phyloP scores from a whole-genome alignment of 2,113 vertebrate species.

The Meriones unguiculatus region DNA sequence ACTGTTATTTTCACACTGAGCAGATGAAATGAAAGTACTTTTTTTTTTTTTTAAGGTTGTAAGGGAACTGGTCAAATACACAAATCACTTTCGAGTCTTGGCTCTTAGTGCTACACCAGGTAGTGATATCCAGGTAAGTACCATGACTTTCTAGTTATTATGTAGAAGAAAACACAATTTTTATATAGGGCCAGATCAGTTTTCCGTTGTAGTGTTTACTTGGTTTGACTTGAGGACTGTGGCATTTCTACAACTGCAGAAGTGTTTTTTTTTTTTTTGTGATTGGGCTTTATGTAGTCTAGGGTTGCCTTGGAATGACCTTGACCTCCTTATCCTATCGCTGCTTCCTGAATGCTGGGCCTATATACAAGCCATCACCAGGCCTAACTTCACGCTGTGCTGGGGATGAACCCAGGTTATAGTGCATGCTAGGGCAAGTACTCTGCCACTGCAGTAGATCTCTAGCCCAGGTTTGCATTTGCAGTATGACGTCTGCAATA shows the following conservation, averaged over 20 bases:
- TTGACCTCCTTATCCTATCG: neutral
- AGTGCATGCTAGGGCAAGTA: neutral
- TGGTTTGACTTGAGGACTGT: neutral
- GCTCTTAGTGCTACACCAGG: constrained; percentile 98
- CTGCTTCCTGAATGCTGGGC: neutral
- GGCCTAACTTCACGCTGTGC: neutral
- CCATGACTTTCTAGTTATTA: constrained; percentile 14
- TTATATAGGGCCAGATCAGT: neutral
- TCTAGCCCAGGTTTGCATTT: neutral
- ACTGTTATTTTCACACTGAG: constrained; percentile 24
- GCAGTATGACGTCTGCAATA: neutral
- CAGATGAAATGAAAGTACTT: constrained; percentile 40
- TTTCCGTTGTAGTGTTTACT: constrained; percentile 26
- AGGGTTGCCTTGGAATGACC: neutral
- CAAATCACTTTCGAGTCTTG: constrained; percentile 93
- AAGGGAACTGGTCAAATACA: constrained; percentile 92
- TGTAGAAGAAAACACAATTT: constrained; percentile 29
- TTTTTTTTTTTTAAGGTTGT: constrained; percentile 90
- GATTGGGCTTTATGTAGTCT: neutral
- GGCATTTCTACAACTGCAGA: neutral
- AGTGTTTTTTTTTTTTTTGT: too few relatives aligned
- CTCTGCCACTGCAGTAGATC: too few relatives aligned
- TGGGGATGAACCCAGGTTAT: neutral
- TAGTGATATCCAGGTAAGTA: constrained; percentile 93
- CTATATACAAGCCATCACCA: neutral